Conservation (phyloP, 2,888 invertebrate species). For the Drosophila stalkeri region DNA sequence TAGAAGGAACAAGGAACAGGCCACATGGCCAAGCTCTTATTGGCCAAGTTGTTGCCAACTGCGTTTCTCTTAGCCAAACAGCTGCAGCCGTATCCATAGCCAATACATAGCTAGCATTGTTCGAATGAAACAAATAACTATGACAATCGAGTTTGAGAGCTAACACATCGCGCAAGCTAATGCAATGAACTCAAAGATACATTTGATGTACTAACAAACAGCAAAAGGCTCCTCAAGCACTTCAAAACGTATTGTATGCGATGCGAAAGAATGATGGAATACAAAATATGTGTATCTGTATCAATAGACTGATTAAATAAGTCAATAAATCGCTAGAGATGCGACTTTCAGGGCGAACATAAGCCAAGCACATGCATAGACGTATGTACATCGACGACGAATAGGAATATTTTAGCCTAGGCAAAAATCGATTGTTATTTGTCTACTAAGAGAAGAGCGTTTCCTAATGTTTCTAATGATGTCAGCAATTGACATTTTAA, state of each 20-base stretch:
- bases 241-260: no score
- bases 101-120: constrained; percentile 6
- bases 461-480: background rate
- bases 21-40: constrained; percentile 37
- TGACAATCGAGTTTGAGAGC: constrained; percentile 3
- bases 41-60: constrained; percentile 12
- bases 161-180: background rate
- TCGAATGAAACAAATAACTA: constrained; percentile 6
- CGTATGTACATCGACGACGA: no score
- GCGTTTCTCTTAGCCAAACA: constrained; percentile 24
- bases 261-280: background rate
- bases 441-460: background rate
- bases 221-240: background rate
- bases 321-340: background rate
- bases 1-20: constrained; percentile 50
- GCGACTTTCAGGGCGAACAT: background rate
- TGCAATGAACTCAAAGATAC: background rate
- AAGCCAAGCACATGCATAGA: no score
- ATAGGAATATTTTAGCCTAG: no score
- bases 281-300: background rate
- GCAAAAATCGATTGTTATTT: background rate
- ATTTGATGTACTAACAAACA: background rate
- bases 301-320: background rate
- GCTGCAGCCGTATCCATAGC: background rate
- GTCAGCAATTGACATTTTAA: background rate